Percentiles rank a stretch among this genome's conserved stretches.
Evolutionary conservation across 2,888 invertebrate species (phyloP).

Genomic region (Dryobota labecula): DNA sequence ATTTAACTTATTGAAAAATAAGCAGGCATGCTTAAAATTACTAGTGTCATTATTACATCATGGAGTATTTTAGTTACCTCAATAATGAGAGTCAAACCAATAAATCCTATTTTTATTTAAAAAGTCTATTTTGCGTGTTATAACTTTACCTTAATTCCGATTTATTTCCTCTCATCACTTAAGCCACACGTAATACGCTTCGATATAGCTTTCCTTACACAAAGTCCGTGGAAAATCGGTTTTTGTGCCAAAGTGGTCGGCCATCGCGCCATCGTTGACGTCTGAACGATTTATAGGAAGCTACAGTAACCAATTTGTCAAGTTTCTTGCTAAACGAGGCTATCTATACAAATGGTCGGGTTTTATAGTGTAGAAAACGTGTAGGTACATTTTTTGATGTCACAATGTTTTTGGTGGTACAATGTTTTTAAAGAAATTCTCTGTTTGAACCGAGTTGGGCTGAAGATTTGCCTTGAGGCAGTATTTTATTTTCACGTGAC

Average conservation of each 20-base stretch:
- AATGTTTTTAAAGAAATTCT: background rate
- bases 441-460: slow-evolving; percentile 11
- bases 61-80: background rate
- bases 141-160: background rate
- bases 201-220: slow-evolving; percentile 54
- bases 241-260: slow-evolving; percentile 68
- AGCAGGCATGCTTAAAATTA: background rate
- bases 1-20: background rate
- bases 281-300: slow-evolving; percentile 67
- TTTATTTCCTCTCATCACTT: slow-evolving; percentile 11
- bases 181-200: slow-evolving; percentile 38
- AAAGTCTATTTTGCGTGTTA: too few relatives aligned
- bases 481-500: background rate
- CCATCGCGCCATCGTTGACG: slow-evolving; percentile 63
- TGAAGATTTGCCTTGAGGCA: background rate
- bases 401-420: too few relatives aligned
- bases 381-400: background rate
- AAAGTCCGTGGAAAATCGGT: slow-evolving; percentile 61
- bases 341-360: slow-evolving; percentile 40
- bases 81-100: background rate
- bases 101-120: too few relatives aligned
- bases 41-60: too few relatives aligned
- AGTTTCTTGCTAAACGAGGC: slow-evolving; percentile 52
- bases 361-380: slow-evolving; percentile 25
- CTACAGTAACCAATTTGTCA: slow-evolving; percentile 63